Evolutionary conservation across 1,140 invertebrate genomes (phyloP), one percentile per base, ranked within the genome.

Genomic region (Drosophila lacteicornis): DNA sequence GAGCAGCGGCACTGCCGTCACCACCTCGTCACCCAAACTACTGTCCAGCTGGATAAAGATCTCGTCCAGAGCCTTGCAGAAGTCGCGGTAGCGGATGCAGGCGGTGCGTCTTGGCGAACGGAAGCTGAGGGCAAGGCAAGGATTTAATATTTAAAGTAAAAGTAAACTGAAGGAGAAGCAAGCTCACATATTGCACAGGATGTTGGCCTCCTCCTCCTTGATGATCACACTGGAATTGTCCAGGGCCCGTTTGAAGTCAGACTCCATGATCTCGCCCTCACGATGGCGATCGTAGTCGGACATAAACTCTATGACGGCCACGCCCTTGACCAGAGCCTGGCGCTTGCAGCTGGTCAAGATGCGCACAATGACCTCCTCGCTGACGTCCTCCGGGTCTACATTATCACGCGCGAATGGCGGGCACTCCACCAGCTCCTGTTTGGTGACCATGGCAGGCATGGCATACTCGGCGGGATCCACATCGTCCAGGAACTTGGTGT

Each of bases 261-360:
- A 91, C 57, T 93, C 94, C 6, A 94, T 91, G 57, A 96, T 94
- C 36, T 95, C 91, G 45, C 94, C 92, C 84, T 95, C 94, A 60
- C 95, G 95, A 62, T 93, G 94, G 2, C 78, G 82, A 91, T 96
- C 96, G 75, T 94, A 96, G 82, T 95, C 94, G 33, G 91, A 84
- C 58, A 96, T 82, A 80, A 96, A 96, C 77, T 96, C 95, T 2
- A 94, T 91, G 43, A 96, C 94, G 9, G 94, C 93, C 0, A 96
- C 93, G 30, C 95, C 93, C 71, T 96, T 95, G 47, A 95, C 93
- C 2, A 96, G 94, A 25, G 95, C 94, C 94, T 94, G 87, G n/a
- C 94, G 94, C 88, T 96, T 96, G 66, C 96, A 95, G 91, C 95
- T 96, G 7, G 96, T 95, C 15, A 96, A 92, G 57, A 96, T 95